Percentiles rank a stretch among this genome's conserved stretches.
Evolutionary conservation across 2,888 invertebrate species (phyloP).

Genomic region (Nomada fabriciana): DNA sequence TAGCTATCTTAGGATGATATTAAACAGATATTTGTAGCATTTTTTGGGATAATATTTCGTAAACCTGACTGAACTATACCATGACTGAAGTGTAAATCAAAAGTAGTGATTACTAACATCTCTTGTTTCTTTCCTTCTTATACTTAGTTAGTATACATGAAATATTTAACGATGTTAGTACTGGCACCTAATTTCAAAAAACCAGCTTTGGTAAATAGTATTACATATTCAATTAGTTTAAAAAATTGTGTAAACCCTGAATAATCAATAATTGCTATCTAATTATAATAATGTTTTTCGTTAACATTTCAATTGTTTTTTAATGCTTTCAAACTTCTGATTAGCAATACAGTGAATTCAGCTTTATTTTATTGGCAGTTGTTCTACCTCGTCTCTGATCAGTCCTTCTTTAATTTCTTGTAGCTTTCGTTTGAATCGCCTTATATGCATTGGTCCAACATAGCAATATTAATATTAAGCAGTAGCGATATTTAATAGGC

Average conservation of each 20-base stretch:
- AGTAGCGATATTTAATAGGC: slow-evolving; percentile 72
- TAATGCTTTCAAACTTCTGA: slow-evolving; percentile 39
- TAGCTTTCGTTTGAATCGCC: slow-evolving; percentile 67
- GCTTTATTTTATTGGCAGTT: slow-evolving; percentile 75
- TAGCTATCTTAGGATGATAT: slow-evolving; percentile 55
- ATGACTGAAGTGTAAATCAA: slow-evolving; percentile 41
- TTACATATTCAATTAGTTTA: slow-evolving; percentile 60
- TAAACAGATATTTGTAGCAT: slow-evolving; percentile 50
- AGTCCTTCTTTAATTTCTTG: slow-evolving; percentile 71
- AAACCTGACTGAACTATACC: slow-evolving; percentile 61
- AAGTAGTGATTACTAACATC: slow-evolving; percentile 46
- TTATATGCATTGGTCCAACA: slow-evolving; percentile 72
- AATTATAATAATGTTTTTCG: slow-evolving; percentile 65
- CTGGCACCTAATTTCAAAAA: slow-evolving; percentile 50
- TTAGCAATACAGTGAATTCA: slow-evolving; percentile 58
- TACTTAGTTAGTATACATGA: slow-evolving; percentile 23
- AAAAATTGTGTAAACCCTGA: slow-evolving; percentile 74
- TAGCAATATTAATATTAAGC: slow-evolving; percentile 70
- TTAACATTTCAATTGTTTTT: slow-evolving; percentile 39
- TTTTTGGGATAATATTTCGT: slow-evolving; percentile 41
- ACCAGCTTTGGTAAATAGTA: slow-evolving; percentile 60
- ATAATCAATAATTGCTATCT: slow-evolving; percentile 69
- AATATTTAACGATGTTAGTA: slow-evolving; percentile 53
- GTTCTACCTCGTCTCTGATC: slow-evolving; percentile 76
- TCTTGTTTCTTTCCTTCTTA: slow-evolving; percentile 6